Percentiles rank a stretch among this genome's conserved stretches.
These are phyloP conservation scores for Tetheella fluctuosa DNA, from an alignment of 2,888 invertebrate species.

Conservation along the genomic window DNA sequence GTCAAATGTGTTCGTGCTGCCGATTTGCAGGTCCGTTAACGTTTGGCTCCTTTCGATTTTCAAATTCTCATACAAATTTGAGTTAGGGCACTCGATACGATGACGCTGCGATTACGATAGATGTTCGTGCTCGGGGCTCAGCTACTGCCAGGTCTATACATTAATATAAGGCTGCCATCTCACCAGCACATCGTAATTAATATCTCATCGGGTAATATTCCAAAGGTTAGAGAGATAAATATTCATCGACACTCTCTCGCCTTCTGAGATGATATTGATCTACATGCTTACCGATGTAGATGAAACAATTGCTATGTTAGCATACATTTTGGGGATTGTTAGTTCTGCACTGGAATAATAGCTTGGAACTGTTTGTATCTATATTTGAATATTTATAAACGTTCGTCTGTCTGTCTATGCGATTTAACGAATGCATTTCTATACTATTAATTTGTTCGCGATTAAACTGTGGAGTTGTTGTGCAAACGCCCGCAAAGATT, in stretches of 20 bases:
- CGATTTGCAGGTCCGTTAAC: too few relatives aligned
- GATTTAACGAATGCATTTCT: too few relatives aligned
- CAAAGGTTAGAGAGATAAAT: constrained; percentile 56
- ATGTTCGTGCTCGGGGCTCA: too few relatives aligned
- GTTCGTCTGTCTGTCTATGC: too few relatives aligned
- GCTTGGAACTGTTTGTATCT: neutral
- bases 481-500: too few relatives aligned
- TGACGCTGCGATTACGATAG: too few relatives aligned
- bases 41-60: too few relatives aligned
- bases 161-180: constrained; percentile 13
- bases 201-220: constrained; percentile 43
- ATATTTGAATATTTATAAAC: neutral
- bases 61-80: too few relatives aligned
- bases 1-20: too few relatives aligned
- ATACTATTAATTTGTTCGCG: too few relatives aligned
- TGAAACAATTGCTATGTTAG: neutral
- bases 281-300: constrained; percentile 10
- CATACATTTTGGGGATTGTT: neutral
- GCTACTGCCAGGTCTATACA: neutral
- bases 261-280: constrained; percentile 30
- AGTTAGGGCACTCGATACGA: too few relatives aligned
- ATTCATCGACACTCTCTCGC: constrained; percentile 45
- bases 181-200: constrained; percentile 48
- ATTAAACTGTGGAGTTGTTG: too few relatives aligned
- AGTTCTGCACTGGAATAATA: neutral